Base-by-base conservation (phyloP, 30 jellyfish, hydroid and myxozoan species). In the Turritopsis rubra region DNA sequence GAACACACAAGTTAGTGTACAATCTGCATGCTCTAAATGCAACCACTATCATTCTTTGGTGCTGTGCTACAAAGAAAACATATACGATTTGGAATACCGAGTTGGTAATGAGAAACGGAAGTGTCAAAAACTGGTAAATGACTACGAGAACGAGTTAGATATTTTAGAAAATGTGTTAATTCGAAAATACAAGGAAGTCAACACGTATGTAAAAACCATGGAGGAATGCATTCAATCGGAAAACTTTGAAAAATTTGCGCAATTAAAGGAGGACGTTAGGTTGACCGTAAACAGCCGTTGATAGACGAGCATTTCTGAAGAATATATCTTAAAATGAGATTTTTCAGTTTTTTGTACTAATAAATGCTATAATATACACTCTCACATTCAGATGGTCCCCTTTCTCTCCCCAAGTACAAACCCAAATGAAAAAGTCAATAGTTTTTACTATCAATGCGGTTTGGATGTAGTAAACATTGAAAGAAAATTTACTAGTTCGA, bases 131-230 rank as follows among this genome's bases (percentile, higher is more conserved):
- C 30, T 68, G 30, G 30, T 68, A 9, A 9, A 68, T n/a, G 77
- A 68, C 30, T 68, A 68, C 19, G 77, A 68, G 19, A 68, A 68
- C 31, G 77, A 68, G 19, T 27, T 68, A 68, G 77, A 68, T 68
- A 9, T 68, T n/a, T 68, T 68, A 68, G 77, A 68, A 27, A 68
- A 68, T n/a, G 77, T 68, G 21, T 27, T 68, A 19, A 19, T 19
- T n/a, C 77, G 77, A n/a, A 68, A 68, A 68, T 68, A 68, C 30
- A 68, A 68, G 30, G 77, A 68, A 23, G 19, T 68, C 31, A 27
- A 68, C 21, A 27, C 77, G 28, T 68, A 68, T 27, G 19, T 68
- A 19, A 68, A 1, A 68, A 19, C 9, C 9, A 68, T 68, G 28
- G 77, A 68, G 28, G 31, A 68, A 68, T 68, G 77, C 21, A n/a